A percentile compares a stretch with the other conserved stretches of the same genome.
Conservation (phyloP, 2,797 vertebrate species). For the Clarias fuscus region DNA sequence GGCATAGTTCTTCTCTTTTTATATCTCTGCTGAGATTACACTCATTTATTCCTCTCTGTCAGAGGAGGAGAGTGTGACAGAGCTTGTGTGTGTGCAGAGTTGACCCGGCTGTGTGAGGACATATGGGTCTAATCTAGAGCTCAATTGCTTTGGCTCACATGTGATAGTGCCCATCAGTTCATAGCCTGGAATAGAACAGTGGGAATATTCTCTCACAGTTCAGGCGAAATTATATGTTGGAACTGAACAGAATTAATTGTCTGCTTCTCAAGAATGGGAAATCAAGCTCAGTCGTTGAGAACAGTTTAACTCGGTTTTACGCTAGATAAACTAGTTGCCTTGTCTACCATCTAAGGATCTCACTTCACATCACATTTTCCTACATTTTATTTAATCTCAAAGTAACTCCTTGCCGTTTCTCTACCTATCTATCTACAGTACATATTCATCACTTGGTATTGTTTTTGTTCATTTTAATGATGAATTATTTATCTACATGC, state of each 20-base stretch:
- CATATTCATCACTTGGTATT: not conserved
- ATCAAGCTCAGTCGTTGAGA: slow-evolving; percentile 17
- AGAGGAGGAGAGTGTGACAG: slow-evolving; percentile 45
- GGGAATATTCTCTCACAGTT: slow-evolving; percentile 47
- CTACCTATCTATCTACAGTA: too few species aligned
- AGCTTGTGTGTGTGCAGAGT: slow-evolving; percentile 47
- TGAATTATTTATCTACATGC: not conserved
- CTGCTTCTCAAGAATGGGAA: slow-evolving; percentile 22
- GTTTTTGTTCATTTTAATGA: not conserved
- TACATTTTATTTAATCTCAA: not conserved
- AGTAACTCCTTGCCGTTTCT: not conserved
- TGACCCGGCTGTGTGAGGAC: slow-evolving; percentile 57
- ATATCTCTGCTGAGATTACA: slow-evolving; percentile 50
- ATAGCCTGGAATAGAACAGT: slow-evolving; percentile 49
- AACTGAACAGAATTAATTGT: slow-evolving; percentile 43
- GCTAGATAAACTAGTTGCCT: slow-evolving; percentile 16
- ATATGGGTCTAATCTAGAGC: slow-evolving; percentile 61
- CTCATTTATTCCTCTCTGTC: slow-evolving; percentile 59
- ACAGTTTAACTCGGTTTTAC: slow-evolving; percentile 5
- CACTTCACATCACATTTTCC: not conserved
- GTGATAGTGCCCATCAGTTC: slow-evolving; percentile 59
- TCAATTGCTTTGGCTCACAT: slow-evolving; percentile 61
- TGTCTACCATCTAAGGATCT: not conserved
- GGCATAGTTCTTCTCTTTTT: not conserved
- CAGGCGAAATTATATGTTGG: slow-evolving; percentile 50